Base-by-base conservation (phyloP, 2,113 vertebrate genomes). In the Hyperopisus bebe region DNA sequence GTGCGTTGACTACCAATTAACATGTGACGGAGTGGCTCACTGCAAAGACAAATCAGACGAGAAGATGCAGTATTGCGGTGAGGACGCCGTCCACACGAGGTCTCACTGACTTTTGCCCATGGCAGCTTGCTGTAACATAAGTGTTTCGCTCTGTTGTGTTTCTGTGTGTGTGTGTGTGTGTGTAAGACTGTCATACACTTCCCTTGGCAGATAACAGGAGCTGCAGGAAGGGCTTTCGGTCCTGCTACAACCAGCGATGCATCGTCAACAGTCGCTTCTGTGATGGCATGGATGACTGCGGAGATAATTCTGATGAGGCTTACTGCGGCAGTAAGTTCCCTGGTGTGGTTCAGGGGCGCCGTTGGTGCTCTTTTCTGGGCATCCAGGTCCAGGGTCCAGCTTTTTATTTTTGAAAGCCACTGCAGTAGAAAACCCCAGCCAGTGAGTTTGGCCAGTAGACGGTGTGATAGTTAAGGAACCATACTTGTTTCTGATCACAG, bases 11-110 rank as follows among this genome's bases (percentile, higher is more conserved):
- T 99, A 99, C 91, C 96, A 98, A 87, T 93, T 98, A 48, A 97
- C 98, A 31, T 99, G 98, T 66, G 98, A 99, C 88, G 97, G 98
- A n/a, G 82, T 95, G 13, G 93, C 96, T 87, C 97, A 99, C 46
- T 99, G 98, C 94, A 99, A 99, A 93, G 98, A 99, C 94, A 99
- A 98, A 92, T 99, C 98, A 0, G 98, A 99, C 92, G 98, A 99
- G 92, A 99, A 99, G 91, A 96, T 98, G 91, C 97, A 98, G 83
- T 99, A 99, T 91, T 99, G 98, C 94, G 98, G 98, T 99, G 94
- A 96, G 97, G 92, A 77, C 91, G 10, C n/a, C 9, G 27, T 70
- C 10, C 62, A 27, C 62, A 70, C 0, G 27, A 31, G 27, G 62
- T 24, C n/a, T 31, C 62, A 13, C 62, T 27, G 62, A 31, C n/a